A percentile compares a stretch with the other conserved stretches of the same genome.
phyloP scores from a whole-genome alignment of 2,888 invertebrate genomes.

The Coleophora deauratella region DNA sequence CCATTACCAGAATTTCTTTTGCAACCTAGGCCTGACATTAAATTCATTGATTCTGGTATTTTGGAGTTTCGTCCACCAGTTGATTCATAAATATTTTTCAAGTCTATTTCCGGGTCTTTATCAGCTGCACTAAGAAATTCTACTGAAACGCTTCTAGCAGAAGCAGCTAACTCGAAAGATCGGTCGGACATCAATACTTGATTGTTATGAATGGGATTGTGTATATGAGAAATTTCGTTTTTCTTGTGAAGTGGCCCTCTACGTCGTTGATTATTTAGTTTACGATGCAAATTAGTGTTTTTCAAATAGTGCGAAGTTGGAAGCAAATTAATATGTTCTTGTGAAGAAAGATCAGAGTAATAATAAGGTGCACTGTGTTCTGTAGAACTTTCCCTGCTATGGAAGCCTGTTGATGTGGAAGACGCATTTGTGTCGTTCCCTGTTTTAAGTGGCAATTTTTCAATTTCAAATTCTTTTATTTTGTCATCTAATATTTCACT shows the following conservation, averaged over 20 bases:
- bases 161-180: constrained; percentile 68
- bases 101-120: constrained; percentile 78
- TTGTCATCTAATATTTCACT: constrained; percentile 52
- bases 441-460: constrained; percentile 45
- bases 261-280: constrained; percentile 83
- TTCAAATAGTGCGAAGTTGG: constrained; percentile 62
- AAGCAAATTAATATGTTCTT: constrained; percentile 63
- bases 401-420: constrained; percentile 63
- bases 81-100: constrained; percentile 83
- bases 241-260: constrained; percentile 75
- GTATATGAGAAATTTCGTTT: constrained; percentile 81
- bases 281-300: constrained; percentile 66
- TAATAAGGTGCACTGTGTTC: constrained; percentile 88
- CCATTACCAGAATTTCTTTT: constrained; percentile 50
- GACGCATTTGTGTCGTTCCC: constrained; percentile 45
- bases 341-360: constrained; percentile 83
- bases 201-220: constrained; percentile 78
- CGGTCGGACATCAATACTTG: constrained; percentile 43
- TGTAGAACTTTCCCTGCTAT: constrained; percentile 76
- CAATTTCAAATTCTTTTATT: constrained; percentile 61
- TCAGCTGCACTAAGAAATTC: constrained; percentile 79
- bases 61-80: constrained; percentile 75
- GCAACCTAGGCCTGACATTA: constrained; percentile 61
- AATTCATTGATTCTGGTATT: constrained; percentile 67
- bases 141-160: constrained; percentile 77